Evolutionary conservation across 1,140 invertebrate genomes (phyloP).

Genomic region (Pararge aegeria): DNA sequence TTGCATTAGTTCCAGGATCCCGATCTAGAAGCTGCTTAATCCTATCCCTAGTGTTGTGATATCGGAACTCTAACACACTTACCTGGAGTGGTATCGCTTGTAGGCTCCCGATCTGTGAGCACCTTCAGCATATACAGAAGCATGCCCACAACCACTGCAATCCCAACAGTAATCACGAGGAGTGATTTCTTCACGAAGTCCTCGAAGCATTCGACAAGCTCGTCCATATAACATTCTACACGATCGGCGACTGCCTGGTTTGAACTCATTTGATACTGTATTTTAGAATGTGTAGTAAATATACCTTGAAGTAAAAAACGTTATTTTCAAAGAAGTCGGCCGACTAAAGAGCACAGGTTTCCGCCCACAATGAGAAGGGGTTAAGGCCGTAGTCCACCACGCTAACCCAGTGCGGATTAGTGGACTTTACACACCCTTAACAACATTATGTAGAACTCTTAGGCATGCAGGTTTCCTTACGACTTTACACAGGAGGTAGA

Average conservation of each 20-base stretch:
- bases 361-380: too few relatives aligned
- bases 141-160: conserved; percentile 38
- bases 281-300: conserved; percentile 62
- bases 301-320: conserved; percentile 46
- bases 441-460: too few relatives aligned
- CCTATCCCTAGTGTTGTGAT: too few relatives aligned
- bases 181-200: conserved; percentile 54
- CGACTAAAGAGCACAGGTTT: too few relatives aligned
- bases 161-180: conserved; percentile 39
- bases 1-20: too few relatives aligned
- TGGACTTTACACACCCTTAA: too few relatives aligned
- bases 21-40: too few relatives aligned
- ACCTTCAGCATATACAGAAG: conserved; percentile 45
- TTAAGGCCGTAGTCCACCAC: too few relatives aligned
- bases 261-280: conserved; percentile 44
- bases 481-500: too few relatives aligned
- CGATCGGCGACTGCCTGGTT: conserved; percentile 33
- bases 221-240: conserved; percentile 51
- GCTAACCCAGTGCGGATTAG: too few relatives aligned
- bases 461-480: too few relatives aligned
- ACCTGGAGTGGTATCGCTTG: neutral
- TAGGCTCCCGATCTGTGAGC: conserved; percentile 28
- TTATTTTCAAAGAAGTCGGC: neutral
- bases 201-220: conserved; percentile 49
- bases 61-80: neutral